Evolutionary conservation across 2,797 vertebrate species (phyloP), one percentile per base, ranked within the genome.

Genomic region (Alca torda): DNA sequence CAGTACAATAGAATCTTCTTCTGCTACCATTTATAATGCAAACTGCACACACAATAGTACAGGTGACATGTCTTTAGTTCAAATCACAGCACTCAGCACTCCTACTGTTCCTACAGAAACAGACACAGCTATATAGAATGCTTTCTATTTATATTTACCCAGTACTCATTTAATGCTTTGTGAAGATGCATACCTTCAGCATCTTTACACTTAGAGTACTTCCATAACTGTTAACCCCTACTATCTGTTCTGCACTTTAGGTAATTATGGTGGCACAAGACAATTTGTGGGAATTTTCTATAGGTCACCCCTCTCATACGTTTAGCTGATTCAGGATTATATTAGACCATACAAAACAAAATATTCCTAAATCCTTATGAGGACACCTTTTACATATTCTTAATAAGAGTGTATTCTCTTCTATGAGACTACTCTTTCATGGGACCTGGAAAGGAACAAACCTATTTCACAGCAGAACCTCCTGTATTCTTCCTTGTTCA

Each of bases 101-200:
- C 57, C 19, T 72, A 26, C 37, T 85, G 30, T 56, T 91, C 69
- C 74, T 84, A 75, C 74, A 95, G 51, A 93, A 86, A 85, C 67
- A 78, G 51, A 45, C 15, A 69, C 8, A 88, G 33, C 51, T 41
- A 85, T 13, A 88, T 24, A 84, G 74, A 94, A 84, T 37, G 13
- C 9, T 78, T 93, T 57, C 59, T 92, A 70, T 92, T 91, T 93
- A 67, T 91, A 89, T 57, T 94, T 50, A 87, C 23, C 26, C 30
- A 64, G 33, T 54, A 93, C 24, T 86, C 35, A 67, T 65, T 75
- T 90, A 75, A 41, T 33, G 53, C 46, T 88, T 56, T 6, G 3
- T 60, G 79, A 95, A 85, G 45, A 48, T 72, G 73, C 83, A 90
- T 48, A 95, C 45, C 30, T 95, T 85, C 64, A 94, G 51, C 61